Evolutionary conservation across 2,888 invertebrate genomes (phyloP), one percentile per base, ranked within the genome.

Genomic region (Oxycera nigricornis): DNA sequence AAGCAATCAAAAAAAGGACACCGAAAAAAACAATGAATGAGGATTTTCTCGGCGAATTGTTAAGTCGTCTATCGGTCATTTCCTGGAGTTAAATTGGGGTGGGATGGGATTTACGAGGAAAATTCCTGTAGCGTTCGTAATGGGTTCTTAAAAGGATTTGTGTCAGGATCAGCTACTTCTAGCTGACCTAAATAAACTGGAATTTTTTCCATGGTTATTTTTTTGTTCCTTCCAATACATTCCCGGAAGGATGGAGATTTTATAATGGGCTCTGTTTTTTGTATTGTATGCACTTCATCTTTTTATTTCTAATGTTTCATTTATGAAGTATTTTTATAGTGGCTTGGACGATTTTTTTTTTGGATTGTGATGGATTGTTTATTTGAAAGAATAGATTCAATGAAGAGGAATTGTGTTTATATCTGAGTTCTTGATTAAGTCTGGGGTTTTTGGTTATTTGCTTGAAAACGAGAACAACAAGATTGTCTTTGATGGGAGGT

Each of bases 1-100:
- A 65, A 65, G 65, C 65, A 65, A 65, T 65, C 65, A 65, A 65
- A 2, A 65, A 39, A 65, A 65, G 65, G 65, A 41, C 14, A 30
- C 20, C 9, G 22, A 24, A 55, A 41, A 9, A 65, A 39, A 65
- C 39, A 65, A 41, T 65, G n/a, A 24, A 30, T 11, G 9, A 39
- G 20, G 11, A 35, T 41, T 11, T 65, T 41, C 30, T 31, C 2
- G 41, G 24, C 20, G 41, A 65, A 65, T 65, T 22, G 39, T 17
- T 7, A 17, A 61, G 31, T 35, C 30, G 26, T 61, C 26, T 61
- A 30, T 31, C 35, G n/a, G 35, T 22, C 55, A 4, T 7, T 22
- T 46, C 4, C n/a, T 3, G 46, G 14, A 46, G 46, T n/a, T 46
- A n/a, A 46, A 11, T n/a, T 46, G 46, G 46, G 46, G n/a, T n/a